Base-by-base conservation (phyloP, 1,140 invertebrate genomes). In the Penaeus vannamei region DNA sequence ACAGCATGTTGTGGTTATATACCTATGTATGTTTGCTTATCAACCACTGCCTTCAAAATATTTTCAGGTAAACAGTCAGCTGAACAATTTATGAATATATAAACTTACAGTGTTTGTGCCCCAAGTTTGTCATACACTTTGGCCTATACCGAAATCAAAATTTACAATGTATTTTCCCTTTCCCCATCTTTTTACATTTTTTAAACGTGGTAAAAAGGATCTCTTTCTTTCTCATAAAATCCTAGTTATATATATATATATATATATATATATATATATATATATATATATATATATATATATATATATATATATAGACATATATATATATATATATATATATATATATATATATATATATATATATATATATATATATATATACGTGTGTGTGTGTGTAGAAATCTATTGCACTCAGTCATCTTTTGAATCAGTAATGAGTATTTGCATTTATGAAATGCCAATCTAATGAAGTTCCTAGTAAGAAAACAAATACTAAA, bases 301-400 rank as follows among this genome's bases (percentile, higher is more conserved):
- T 69, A 69, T 69, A 69, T 69, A 69, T 69, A 32, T 69, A 69
- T 69, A 69, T 69, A 20, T 23, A 23, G 1, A 69, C 23, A 69
- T 69, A 69, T 69, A 69, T 69, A 69, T 69, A 69, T 69, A 69
- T 36, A 69, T 69, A 69, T 69, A 72, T 72, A 72, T 72, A 72
- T 72, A 19, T 72, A 72, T 72, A 72, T 72, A 72, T 72, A 72
- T 32, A 72, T 72, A 72, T 72, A 72, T 72, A 72, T 72, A 72
- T 22, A 72, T 2, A 72, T 72, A 72, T 72, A 72, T 23, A 36
- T 36, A 36, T 23, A 69, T 69, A 69, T 4, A 69, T 23, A 69
- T 4, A 69, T 69, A 23, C 36, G 5, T 5, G 5, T 2, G 23
- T 23, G 1, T 23, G 23, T 23, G 23, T 23, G 23, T 23, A 72